Base-by-base conservation (phyloP, 2,888 invertebrate genomes). In the Agonum fuliginosum region DNA sequence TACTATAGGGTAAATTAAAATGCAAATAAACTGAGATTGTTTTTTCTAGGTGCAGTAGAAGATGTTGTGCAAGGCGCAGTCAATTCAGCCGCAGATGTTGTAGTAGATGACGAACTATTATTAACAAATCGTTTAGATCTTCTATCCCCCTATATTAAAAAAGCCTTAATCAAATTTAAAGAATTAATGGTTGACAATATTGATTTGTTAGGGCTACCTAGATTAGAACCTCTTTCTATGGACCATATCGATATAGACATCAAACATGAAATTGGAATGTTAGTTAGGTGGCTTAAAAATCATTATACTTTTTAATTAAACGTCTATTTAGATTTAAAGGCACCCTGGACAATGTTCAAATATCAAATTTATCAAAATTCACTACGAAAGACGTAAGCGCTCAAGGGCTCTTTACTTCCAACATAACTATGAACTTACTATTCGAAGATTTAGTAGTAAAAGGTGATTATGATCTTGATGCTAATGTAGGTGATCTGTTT, bases 161-260 rank as follows among this genome's bases (percentile, higher is more conserved):
- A 30, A 17, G 58, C 58, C 6, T 10, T 62, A 12, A 14, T 30
- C 1, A 62, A 17, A 27, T 85, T 87, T 74, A 81, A 86, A 78
- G 83, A 82, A 62, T 83, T 84, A 22, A 84, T 87, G 80, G 82
- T 85, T 24, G 83, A 83, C 30, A 86, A 86, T 17, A 86, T 87
- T 54, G 86, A 86, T 4, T 86, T 87, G 83, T 80, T 87, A 14
- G 86, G 86, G 46, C 84, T 87, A 41, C 87, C 87, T 0, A 83
- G 86, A 48, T 81, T 87, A 77, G 87, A 87, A 81, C 87, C 87
- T 2, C 82, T 87, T n/a, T 84, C 84, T 74, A 84, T 87, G 20
- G 85, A 85, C 30, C 83, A 84, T 79, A 83, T 87, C n/a, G 85
- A 86, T 74, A 84, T 87, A 46, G 84, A 86, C 79, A 83, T 87